Evolutionary conservation across 2,797 vertebrate species (phyloP).

Genomic region (Anguilla obscura): DNA sequence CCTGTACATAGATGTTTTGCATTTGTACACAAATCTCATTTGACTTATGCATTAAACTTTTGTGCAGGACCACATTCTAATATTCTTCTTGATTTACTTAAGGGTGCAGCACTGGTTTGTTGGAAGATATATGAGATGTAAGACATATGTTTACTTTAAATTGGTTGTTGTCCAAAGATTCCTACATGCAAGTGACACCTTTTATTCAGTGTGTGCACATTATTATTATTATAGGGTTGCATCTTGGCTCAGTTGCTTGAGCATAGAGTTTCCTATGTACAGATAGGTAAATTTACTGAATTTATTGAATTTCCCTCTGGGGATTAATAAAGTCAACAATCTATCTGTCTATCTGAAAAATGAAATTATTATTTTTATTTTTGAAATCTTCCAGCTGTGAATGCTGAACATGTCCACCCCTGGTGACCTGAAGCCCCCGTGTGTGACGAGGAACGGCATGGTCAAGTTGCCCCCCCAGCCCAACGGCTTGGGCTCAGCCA

Average conservation of each 20-base stretch:
- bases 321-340: not conserved
- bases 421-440: slow-evolving; percentile 93
- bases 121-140: too few relatives aligned
- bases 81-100: too few relatives aligned
- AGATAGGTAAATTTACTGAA: too few relatives aligned
- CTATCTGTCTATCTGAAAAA: not conserved
- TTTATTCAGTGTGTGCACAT: too few relatives aligned
- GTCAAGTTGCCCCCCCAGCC: slow-evolving; percentile 93
- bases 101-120: too few relatives aligned
- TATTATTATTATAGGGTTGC: too few relatives aligned
- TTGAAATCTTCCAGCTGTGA: slow-evolving; percentile 20
- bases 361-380: not conserved
- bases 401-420: slow-evolving; percentile 94
- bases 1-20: not conserved
- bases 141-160: too few relatives aligned
- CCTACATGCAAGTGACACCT: too few relatives aligned
- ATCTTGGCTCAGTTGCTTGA: too few relatives aligned
- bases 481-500: slow-evolving; percentile 91
- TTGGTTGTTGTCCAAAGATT: too few relatives aligned
- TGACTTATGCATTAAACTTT: not conserved
- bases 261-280: too few relatives aligned
- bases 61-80: too few relatives aligned
- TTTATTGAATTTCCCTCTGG: not conserved
- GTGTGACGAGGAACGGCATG: slow-evolving; percentile 93
- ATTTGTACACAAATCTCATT: not conserved